phyloP scores from a whole-genome alignment of 2,113 vertebrate genomes.

The Pristiophorus japonicus region DNA sequence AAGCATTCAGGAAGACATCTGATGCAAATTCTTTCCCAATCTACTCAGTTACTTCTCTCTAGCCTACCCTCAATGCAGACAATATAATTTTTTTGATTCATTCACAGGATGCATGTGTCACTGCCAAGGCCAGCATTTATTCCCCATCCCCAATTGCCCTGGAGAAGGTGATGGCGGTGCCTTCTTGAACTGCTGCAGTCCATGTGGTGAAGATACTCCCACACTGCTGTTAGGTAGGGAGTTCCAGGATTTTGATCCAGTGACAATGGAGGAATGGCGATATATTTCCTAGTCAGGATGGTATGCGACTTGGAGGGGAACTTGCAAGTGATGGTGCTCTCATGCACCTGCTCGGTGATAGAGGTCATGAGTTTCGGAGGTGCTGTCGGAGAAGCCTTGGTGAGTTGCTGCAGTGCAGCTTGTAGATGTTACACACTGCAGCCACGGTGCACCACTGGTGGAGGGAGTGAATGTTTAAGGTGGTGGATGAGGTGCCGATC shows the following conservation, averaged over 20 bases:
- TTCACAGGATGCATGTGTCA: no score
- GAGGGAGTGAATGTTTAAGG: no score
- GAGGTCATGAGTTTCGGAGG: background rate
- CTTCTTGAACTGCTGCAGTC: background rate
- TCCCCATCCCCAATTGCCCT: background rate
- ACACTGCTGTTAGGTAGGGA: background rate
- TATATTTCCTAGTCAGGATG: no score
- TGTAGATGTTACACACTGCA: background rate
- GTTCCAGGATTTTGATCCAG: background rate
- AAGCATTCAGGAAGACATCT: background rate
- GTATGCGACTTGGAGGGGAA: background rate
- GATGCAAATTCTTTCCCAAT: background rate
- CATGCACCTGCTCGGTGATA: background rate
- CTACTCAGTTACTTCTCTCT: background rate
- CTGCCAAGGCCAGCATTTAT: background rate
- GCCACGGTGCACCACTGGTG: no score
- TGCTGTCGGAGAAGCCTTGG: background rate
- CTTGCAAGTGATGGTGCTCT: background rate
- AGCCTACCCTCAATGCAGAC: background rate
- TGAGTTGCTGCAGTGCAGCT: background rate
- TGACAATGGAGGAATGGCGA: background rate
- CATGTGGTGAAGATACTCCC: background rate
- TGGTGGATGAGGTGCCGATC: no score
- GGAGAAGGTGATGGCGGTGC: background rate
- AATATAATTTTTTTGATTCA: background rate